Evolutionary conservation across 1,140 invertebrate genomes (phyloP).

Genomic region (Acromyrmex charruanus): DNA sequence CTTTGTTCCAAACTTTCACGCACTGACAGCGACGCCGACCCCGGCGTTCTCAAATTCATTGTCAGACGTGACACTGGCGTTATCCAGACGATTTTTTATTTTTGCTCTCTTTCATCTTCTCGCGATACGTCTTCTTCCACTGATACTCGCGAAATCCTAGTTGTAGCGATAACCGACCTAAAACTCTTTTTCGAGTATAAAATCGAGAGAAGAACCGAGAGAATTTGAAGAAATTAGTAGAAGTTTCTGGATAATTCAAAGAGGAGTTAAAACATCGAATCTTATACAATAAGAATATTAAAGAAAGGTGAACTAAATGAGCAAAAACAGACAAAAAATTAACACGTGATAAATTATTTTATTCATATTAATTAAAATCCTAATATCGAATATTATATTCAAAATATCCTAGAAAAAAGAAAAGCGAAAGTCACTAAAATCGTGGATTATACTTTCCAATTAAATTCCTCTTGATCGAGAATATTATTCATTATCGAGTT

Average conservation of each 20-base stretch:
- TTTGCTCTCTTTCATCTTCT: slow-evolving; percentile 57
- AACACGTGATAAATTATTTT: too few species aligned
- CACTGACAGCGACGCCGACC: slow-evolving; percentile 76
- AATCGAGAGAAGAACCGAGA: not conserved
- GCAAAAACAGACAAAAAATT: too few species aligned
- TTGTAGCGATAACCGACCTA: not conserved
- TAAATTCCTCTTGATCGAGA: not conserved
- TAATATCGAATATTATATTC: too few species aligned
- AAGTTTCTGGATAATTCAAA: too few species aligned
- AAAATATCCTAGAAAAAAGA: not conserved
- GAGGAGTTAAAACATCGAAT: not conserved
- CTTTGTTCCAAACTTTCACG: slow-evolving; percentile 84
- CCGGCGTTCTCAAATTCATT: slow-evolving; percentile 71
- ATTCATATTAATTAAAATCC: too few species aligned
- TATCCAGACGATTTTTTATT: slow-evolving; percentile 73
- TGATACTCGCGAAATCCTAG: not conserved
- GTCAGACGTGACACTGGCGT: slow-evolving; percentile 74
- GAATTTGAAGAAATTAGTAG: not conserved
- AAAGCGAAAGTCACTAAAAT: not conserved
- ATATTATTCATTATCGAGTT: slow-evolving; percentile 29
- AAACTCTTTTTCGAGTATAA: not conserved
- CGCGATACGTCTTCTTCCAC: not conserved
- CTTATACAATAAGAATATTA: too few species aligned
- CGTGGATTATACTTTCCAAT: not conserved
- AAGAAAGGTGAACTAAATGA: too few species aligned